Evolutionary conservation across 2,797 vertebrate species (phyloP).

Genomic region (Typhlichthys eigenmanni): DNA sequence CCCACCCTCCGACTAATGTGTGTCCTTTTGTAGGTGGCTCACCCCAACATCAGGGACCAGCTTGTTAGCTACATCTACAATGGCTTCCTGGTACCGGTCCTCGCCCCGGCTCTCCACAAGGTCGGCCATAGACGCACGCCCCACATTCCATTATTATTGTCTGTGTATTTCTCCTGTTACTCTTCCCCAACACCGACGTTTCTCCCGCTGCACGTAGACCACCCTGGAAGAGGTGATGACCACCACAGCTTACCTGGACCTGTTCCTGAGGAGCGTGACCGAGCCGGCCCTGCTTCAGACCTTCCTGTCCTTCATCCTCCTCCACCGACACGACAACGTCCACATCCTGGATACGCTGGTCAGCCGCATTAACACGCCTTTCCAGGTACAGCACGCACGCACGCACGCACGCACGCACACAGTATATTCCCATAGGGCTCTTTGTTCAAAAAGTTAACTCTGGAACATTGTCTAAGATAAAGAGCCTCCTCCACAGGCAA

Average conservation of each 20-base stretch:
- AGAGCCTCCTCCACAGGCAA: neutral
- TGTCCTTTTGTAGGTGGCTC: slow-evolving; percentile 81
- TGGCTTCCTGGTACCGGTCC: slow-evolving; percentile 94
- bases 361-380: slow-evolving; percentile 96
- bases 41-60: slow-evolving; percentile 90
- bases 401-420: slow-evolving; percentile 1
- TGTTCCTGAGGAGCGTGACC: slow-evolving; percentile 89
- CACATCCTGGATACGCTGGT: slow-evolving; percentile 94
- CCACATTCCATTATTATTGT: neutral
- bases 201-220: slow-evolving; percentile 67
- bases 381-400: slow-evolving; percentile 78
- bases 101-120: slow-evolving; percentile 97
- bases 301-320: slow-evolving; percentile 92
- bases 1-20: slow-evolving; percentile 11
- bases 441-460: slow-evolving; percentile 13
- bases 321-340: slow-evolving; percentile 91
- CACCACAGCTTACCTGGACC: slow-evolving; percentile 94
- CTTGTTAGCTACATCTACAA: slow-evolving; percentile 96
- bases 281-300: slow-evolving; percentile 93
- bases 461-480: neutral
- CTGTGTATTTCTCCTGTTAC: neutral
- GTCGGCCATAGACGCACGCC: slow-evolving; percentile 67
- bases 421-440: neutral
- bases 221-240: slow-evolving; percentile 98
- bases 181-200: neutral